Base-by-base conservation (phyloP, 1,140 invertebrate species). In the Aphis craccivora region DNA sequence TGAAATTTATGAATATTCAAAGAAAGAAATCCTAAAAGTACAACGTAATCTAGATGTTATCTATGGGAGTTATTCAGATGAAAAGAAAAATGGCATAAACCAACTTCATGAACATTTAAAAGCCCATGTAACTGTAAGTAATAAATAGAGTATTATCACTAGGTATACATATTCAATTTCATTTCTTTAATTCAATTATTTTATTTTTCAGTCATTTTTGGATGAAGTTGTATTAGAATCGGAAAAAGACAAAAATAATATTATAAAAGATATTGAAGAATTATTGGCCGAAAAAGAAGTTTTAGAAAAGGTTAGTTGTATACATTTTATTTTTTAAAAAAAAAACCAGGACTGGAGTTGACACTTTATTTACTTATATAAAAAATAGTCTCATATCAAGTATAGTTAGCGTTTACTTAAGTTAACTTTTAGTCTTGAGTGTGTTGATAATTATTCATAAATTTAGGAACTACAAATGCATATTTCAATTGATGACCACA, bases 191-290 rank as follows among this genome's bases (percentile, higher is more conserved):
- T 88, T 30, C 22, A 35, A 40, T 60, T 43, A 4, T 67, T 90
- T n/a, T 30, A 60, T 43, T 48, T 53, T 45, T 81, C 60, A 92
- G 91, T 6, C 91, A 53, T 93, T 93, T 84, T 93, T 93, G 23
- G 51, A 93, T 20, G 91, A 93, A 43, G 91, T 93, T 55, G 91
- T 93, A 20, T 43, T 84, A 11, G 91, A 93, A 40, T 93, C 91
- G n/a, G 81, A 93, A 11, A 84, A 37, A 55, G 91, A 93, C 23
- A 93, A 93, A 93, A 53, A 35, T 40, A 93, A 93, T 18, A 84
- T 93, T 93, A 93, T 93, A 23, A 93, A 93, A 93, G 91, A 93
- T n/a, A 93, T 93, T 86, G 91, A 93, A 55, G 91, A 93, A 40
- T 43, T 93, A 25, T 86, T 93, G 40, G n/a, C 7, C 3, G 91